Percentiles rank a stretch among this genome's conserved stretches.
Conservation (phyloP, 2,888 invertebrate species). For the Atherix ibis region DNA sequence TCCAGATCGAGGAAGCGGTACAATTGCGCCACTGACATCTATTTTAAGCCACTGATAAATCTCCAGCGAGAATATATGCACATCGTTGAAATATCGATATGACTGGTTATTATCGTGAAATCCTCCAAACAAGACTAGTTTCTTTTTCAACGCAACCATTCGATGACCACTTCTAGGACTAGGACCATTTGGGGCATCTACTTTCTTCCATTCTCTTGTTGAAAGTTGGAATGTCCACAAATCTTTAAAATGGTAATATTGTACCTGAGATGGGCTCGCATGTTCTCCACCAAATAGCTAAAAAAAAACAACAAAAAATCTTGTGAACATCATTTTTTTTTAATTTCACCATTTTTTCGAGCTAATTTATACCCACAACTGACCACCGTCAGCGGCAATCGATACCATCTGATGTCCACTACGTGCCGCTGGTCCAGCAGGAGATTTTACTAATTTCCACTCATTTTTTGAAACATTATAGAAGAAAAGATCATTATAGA, state of each 20-base stretch:
- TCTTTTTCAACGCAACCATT: constrained; percentile 66
- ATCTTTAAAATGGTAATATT: constrained; percentile 87
- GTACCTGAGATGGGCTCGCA: constrained; percentile 75
- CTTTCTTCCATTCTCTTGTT: constrained; percentile 71
- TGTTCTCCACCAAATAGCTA: constrained; percentile 81
- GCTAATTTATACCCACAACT: constrained; percentile 50
- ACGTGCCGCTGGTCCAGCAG: constrained; percentile 74
- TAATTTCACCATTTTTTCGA: neutral
- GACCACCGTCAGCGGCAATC: constrained; percentile 48
- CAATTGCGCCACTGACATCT: constrained; percentile 40
- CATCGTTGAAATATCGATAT: constrained; percentile 79
- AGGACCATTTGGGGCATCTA: constrained; percentile 56
- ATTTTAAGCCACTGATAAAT: constrained; percentile 63
- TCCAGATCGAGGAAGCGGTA: constrained; percentile 66
- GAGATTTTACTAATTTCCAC: constrained; percentile 67
- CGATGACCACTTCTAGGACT: constrained; percentile 78
- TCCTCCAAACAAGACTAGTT: constrained; percentile 76
- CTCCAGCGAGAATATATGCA: constrained; percentile 66
- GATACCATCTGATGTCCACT: constrained; percentile 78
- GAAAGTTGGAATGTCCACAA: constrained; percentile 72
- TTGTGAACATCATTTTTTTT: constrained; percentile 1
- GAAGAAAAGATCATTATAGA: constrained; percentile 73
- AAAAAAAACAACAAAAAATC: constrained; percentile 2
- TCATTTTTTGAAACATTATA: constrained; percentile 64
- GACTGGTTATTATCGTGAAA: constrained; percentile 79